Conservation (phyloP, 2,888 invertebrate species). For the Yponomeuta malinellus region DNA sequence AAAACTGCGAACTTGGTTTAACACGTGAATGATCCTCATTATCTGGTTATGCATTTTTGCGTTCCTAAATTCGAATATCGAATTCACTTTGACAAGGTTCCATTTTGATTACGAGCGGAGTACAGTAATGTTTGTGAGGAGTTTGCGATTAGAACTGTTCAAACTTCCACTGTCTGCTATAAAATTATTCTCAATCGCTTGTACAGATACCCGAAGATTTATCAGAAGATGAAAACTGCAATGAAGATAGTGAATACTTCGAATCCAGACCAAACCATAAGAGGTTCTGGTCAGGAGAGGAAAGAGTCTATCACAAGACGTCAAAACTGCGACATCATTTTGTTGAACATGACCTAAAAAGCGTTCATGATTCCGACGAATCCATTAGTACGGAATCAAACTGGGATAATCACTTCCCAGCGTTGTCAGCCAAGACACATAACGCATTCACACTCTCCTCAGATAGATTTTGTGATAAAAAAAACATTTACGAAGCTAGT, state of each 20-base stretch:
- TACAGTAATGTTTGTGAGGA: too few relatives aligned
- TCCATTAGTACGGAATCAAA: slow-evolving; percentile 57
- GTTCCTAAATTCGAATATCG: too few relatives aligned
- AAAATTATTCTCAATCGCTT: background rate
- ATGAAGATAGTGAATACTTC: slow-evolving; percentile 40
- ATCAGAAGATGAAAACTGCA: slow-evolving; percentile 56
- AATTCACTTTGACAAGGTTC: too few relatives aligned
- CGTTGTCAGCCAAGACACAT: slow-evolving; percentile 59
- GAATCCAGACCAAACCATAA: slow-evolving; percentile 37
- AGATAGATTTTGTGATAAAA: slow-evolving; percentile 53
- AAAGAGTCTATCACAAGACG: slow-evolving; percentile 56
- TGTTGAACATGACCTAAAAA: slow-evolving; percentile 40
- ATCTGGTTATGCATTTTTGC: too few relatives aligned
- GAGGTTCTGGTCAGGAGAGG: slow-evolving; percentile 56
- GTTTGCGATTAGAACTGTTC: too few relatives aligned
- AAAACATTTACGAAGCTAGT: slow-evolving; percentile 47
- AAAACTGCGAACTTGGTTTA: too few relatives aligned
- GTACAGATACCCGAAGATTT: slow-evolving; percentile 53
- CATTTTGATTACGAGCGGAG: too few relatives aligned
- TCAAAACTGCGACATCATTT: slow-evolving; percentile 42
- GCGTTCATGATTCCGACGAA: slow-evolving; percentile 50
- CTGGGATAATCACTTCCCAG: slow-evolving; percentile 66
- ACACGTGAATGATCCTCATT: too few relatives aligned
- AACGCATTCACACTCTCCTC: slow-evolving; percentile 63
- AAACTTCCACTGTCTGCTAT: too few relatives aligned